These are phyloP conservation scores for Stigmatopora nigra DNA, from an alignment of 2,113 vertebrate species.

Conservation along the genomic window DNA sequence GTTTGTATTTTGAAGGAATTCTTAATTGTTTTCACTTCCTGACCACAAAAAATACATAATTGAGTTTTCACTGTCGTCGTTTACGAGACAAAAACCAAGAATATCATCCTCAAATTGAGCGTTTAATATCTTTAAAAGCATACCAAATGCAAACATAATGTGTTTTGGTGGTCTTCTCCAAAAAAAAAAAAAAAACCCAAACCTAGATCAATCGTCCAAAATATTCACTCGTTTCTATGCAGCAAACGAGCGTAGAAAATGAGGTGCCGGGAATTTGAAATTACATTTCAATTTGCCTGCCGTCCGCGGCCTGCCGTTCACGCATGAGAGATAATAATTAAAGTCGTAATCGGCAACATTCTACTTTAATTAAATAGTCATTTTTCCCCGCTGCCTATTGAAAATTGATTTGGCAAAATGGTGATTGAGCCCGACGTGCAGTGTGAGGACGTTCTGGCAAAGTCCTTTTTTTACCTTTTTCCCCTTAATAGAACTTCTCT, in stretches of 20 bases:
- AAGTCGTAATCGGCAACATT: constrained; percentile 47
- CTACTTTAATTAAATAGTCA: constrained; percentile 40
- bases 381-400: constrained; percentile 23
- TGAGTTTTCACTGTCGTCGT: not conserved
- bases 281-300: constrained; percentile 51
- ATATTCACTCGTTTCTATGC: not conserved
- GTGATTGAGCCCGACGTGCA: constrained; percentile 14
- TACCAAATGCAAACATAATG: not conserved
- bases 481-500: not conserved
- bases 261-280: constrained; percentile 34
- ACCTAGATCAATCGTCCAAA: not conserved
- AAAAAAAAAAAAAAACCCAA: not conserved
- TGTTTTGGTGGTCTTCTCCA: not conserved
- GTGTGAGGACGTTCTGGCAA: not conserved
- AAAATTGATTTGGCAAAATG: constrained; percentile 12
- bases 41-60: not conserved
- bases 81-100: not conserved
- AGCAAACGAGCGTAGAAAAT: constrained; percentile 23
- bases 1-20: not conserved
- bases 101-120: not conserved
- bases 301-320: constrained; percentile 43
- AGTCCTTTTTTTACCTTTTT: not conserved
- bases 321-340: constrained; percentile 53
- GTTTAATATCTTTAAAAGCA: constrained; percentile 1
- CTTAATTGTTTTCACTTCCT: not conserved